Evolutionary conservation across 2,797 vertebrate species (phyloP).

Genomic region (Psittacula derbiana): DNA sequence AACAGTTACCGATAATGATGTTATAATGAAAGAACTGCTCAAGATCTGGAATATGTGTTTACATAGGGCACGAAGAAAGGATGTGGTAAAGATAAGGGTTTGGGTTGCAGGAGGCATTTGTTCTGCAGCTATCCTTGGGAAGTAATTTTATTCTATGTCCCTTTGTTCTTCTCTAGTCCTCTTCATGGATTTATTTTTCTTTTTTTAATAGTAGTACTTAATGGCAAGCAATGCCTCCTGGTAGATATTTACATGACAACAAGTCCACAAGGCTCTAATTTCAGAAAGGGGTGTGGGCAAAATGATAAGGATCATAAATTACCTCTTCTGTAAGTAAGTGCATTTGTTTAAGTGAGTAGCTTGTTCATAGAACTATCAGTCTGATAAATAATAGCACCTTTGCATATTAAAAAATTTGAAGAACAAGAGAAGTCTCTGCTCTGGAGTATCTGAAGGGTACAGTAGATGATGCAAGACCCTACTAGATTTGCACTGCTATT

Average conservation of each 20-base stretch:
- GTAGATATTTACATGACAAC: not conserved
- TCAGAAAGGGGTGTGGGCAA: not conserved
- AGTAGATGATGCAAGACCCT: not conserved
- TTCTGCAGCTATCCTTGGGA: not conserved
- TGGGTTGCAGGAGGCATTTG: not conserved
- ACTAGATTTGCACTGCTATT: not conserved
- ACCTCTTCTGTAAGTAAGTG: not conserved
- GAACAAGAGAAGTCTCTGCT: not conserved
- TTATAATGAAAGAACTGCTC: not conserved
- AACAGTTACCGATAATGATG: not conserved
- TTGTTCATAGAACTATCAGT: not conserved
- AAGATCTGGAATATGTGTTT: not conserved
- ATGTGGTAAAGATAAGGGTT: not conserved
- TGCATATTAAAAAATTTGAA: not conserved
- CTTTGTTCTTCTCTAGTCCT: not conserved
- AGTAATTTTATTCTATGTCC: not conserved
- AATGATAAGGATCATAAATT: constrained; percentile 12
- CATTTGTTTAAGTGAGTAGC: not conserved
- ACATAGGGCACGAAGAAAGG: rapidly evolving
- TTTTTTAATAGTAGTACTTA: not conserved
- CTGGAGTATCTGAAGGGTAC: not conserved
- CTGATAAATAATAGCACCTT: not conserved
- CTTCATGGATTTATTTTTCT: not conserved
- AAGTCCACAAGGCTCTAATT: not conserved
- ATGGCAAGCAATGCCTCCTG: not conserved